phyloP scores from a whole-genome alignment of 2,113 vertebrate genomes.

The Nettapus auritus region DNA sequence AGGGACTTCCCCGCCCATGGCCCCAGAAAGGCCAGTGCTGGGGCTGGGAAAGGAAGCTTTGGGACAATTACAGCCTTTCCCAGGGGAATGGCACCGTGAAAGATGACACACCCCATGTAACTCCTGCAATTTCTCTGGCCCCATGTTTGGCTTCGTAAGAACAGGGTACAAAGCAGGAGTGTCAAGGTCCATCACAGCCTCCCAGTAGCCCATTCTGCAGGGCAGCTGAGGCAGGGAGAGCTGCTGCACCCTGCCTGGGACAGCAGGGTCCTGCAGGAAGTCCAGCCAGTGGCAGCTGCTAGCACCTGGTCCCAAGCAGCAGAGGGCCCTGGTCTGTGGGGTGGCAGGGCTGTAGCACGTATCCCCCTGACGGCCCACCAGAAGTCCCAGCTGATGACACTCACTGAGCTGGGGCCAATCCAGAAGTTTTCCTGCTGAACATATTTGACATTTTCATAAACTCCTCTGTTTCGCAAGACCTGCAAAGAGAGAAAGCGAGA shows the following conservation, averaged over 20 bases:
- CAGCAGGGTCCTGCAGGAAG: background rate
- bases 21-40: background rate
- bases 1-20: background rate
- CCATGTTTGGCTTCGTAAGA: background rate
- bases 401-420: conserved; percentile 97
- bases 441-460: conserved; percentile 98
- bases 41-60: background rate
- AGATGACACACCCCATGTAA: background rate
- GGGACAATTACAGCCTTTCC: background rate
- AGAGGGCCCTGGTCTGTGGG: background rate
- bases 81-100: background rate
- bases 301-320: background rate
- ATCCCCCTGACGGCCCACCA: background rate
- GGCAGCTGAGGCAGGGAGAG: background rate
- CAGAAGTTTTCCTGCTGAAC: conserved; percentile 99
- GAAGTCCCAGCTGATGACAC: background rate
- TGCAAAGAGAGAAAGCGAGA: conserved; percentile 47
- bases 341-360: background rate
- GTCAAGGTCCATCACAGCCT: background rate
- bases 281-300: background rate
- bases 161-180: background rate
- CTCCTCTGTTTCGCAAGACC: conserved; percentile 97
- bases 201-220: background rate
- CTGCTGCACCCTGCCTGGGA: background rate
- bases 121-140: background rate